A percentile compares a stretch with the other conserved stretches of the same genome.
Conservation (phyloP, 1,140 invertebrate genomes). For the Euura saliciscinereae region DNA sequence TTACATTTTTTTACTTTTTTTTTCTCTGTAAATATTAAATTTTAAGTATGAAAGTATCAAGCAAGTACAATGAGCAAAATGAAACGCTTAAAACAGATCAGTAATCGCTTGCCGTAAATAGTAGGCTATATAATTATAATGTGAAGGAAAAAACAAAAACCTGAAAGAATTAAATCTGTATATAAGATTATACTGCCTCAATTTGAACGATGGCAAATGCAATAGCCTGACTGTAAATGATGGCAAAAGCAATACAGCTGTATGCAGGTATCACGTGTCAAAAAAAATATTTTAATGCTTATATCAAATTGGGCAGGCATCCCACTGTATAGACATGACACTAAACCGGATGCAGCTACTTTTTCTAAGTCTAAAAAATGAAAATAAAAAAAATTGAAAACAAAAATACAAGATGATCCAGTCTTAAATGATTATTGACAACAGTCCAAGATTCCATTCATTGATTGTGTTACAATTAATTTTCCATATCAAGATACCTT, state of each 20-base stretch:
- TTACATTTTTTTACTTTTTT: not conserved
- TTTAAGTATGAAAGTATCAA: not conserved
- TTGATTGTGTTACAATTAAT: no score
- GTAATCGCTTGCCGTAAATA: not conserved
- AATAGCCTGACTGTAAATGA: slow-evolving; percentile 2
- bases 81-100: not conserved
- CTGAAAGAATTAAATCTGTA: slow-evolving; percentile 1
- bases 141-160: not conserved
- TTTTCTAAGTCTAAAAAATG: not conserved
- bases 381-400: no score
- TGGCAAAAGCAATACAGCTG: slow-evolving; percentile 7
- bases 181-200: slow-evolving; percentile 5
- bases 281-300: not conserved
- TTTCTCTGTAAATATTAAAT: not conserved
- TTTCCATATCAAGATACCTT: no score
- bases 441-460: no score
- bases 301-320: slow-evolving; percentile 5
- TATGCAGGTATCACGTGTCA: not conserved
- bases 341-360: slow-evolving; percentile 1
- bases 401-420: no score
- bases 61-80: not conserved
- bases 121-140: not conserved
- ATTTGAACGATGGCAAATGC: slow-evolving; percentile 1
- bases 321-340: slow-evolving; percentile 1
- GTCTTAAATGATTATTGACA: no score